Evolutionary conservation across 2,113 vertebrate species (phyloP), one percentile per base, ranked within the genome.

Genomic region (Protobothrops mucrosquamatus): DNA sequence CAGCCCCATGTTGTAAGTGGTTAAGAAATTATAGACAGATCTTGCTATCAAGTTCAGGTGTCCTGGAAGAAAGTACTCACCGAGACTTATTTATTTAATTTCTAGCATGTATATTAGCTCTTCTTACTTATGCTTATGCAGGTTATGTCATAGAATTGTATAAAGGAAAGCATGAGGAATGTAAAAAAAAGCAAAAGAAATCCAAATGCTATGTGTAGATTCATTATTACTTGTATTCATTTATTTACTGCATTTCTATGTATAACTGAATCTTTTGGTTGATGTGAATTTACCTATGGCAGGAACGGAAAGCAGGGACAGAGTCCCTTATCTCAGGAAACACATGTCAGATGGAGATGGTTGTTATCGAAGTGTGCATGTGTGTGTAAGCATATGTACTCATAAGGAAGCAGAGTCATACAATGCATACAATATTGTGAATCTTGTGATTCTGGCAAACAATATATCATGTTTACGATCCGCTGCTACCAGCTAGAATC

Each of bases 241-340:
- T 81, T 81, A 81, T 43, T 81, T 81, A 81, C 18, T 43, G 34
- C 34, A 22, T 23, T 81, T 22, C 34, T 43, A 43, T 81, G 74
- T 81, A 10, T 81, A 81, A 81, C 74, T 81, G 18, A 81, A 43
- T 34, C 74, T 81, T 81, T 81, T 22, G 34, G 74, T 39, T 81
- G n/a, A 81, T 43, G 34, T 81, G 34, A 81, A 81, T 81, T 81
- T 81, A 81, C 74, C 74, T 81, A 43, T 89, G 92, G 92, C 43
- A 22, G 69, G 92, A 92, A 92, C 64, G 43, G 88, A 89, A 92
- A 48, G 52, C 26, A 43, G 24, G 86, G 92, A 48, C 54, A 15
- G 61, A 51, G 61, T 81, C 54, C 69, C 88, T 93, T 93, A 93
- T 93, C 92, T 86, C 74, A 24, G 92, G 88, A 93, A 93, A 86